Evolutionary conservation across 2,888 invertebrate genomes (phyloP).

Genomic region (Parelbella ahira): DNA sequence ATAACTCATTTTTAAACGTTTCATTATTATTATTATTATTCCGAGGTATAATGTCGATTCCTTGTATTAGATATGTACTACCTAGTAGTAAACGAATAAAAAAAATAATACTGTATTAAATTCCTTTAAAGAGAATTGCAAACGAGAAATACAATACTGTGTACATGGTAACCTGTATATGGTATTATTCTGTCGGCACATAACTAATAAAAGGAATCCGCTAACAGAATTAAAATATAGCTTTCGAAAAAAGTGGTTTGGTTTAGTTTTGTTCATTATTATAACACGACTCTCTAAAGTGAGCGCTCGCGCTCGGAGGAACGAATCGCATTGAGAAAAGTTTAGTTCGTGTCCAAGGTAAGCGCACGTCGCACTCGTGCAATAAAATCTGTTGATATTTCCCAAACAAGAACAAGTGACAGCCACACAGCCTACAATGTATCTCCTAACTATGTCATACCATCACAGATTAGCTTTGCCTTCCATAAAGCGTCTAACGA

Average conservation of each 20-base stretch:
- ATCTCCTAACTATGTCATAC: constrained; percentile 72
- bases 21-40: constrained; percentile 1
- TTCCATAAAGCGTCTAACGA: constrained; percentile 54
- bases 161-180: constrained; percentile 37
- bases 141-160: constrained; percentile 37
- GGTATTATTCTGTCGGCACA: constrained; percentile 30
- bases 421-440: constrained; percentile 60
- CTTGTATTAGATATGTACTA: constrained; percentile 43
- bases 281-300: too few species aligned
- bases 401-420: constrained; percentile 42
- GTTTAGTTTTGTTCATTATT: too few species aligned
- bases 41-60: constrained; percentile 27
- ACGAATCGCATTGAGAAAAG: too few species aligned
- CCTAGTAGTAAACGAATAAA: constrained; percentile 37
- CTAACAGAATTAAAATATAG: too few species aligned
- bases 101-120: constrained; percentile 54
- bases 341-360: too few species aligned
- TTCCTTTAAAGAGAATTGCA: constrained; percentile 33
- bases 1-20: constrained; percentile 1
- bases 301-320: too few species aligned
- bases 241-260: too few species aligned
- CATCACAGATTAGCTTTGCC: constrained; percentile 78
- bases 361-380: constrained; percentile 16
- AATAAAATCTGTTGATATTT: constrained; percentile 39
- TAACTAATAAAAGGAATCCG: constrained; percentile 46